Base-by-base conservation (phyloP, 2,113 vertebrate genomes). In the Engraulis encrasicolus region DNA sequence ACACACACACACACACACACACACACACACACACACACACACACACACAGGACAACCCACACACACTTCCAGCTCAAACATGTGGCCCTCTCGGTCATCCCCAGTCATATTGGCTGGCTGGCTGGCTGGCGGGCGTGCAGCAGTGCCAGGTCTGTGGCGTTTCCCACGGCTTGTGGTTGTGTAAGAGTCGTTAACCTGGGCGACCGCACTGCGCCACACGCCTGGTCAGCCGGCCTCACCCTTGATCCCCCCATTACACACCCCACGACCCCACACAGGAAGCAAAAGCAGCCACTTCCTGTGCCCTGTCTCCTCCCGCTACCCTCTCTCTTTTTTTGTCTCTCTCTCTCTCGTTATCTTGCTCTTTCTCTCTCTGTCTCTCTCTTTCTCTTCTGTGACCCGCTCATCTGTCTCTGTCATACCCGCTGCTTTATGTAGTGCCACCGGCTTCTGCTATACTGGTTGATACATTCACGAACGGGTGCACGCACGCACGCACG, bases 151-250 rank as follows among this genome's bases (percentile, higher is more conserved):
- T 45, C 40, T 3, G 40, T 83, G 87, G 79, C 81, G 79, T 66
- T 90, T 89, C 91, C 89, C 89, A 91, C 86, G 80, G 50, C 45
- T n/a, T 36, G 34, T 34, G 52, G 80, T 87, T 84, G 66, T 34
- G 9, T 83, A 88, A 87, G 17, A 19, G 50, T 61, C 17, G 54
- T 77, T 86, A 85, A 85, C 82, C 80, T 85, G 84, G 79, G n/a
- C 37, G 38, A 58, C 50, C n/a, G n/a, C n/a, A n/a, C n/a, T n/a
- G n/a, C n/a, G n/a, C n/a, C 40, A 2, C 18, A 31, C 38, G 81
- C 66, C 66, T 83, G 82, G 50, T 23, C 79, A 7, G 79, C 37
- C 31, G 79, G 37, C 27, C 52, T 45, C 23, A 49, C 50, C 52
- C 52, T 78, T 81, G 40, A 80, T 50, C 23, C 78, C 81, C 3